These are phyloP conservation scores for Aeoliscus strigatus DNA, from an alignment of 2,797 vertebrate species.

Conservation along the genomic window DNA sequence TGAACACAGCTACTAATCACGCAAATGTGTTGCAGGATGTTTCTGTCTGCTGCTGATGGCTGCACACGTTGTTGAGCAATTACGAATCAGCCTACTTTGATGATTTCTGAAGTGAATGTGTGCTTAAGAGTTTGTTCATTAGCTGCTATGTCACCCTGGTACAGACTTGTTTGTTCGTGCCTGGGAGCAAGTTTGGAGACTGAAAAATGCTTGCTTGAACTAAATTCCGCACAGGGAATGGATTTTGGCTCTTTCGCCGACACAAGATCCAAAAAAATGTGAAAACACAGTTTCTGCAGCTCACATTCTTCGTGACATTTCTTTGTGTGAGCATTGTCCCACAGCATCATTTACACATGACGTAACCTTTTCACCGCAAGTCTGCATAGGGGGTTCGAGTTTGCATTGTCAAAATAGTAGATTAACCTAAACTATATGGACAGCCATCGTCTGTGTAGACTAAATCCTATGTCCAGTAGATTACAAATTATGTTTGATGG, in stretches of 20 bases:
- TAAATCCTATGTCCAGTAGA: background rate
- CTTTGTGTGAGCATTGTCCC: constrained; percentile 17
- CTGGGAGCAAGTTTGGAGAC: constrained; percentile 24
- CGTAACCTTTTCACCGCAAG: constrained; percentile 18
- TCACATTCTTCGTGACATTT: constrained; percentile 18
- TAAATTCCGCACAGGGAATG: constrained; percentile 19
- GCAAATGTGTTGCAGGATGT: constrained; percentile 6
- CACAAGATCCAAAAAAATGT: constrained; percentile 5
- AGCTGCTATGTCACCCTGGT: constrained; percentile 28
- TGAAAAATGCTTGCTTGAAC: constrained; percentile 33
- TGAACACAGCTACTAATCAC: constrained; percentile 3
- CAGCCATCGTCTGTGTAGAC: background rate
- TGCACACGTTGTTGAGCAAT: constrained; percentile 17
- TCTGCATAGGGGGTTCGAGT: no score
- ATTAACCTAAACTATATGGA: background rate
- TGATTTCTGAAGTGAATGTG: constrained; percentile 17
- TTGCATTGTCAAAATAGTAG: no score
- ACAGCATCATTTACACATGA: constrained; percentile 15
- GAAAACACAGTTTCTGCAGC: constrained; percentile 18
- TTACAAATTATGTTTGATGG: no score
- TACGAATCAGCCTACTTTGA: constrained; percentile 29
- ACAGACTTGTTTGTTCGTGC: constrained; percentile 34
- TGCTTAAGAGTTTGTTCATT: constrained; percentile 26
- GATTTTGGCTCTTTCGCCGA: constrained; percentile 16
- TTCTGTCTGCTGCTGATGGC: constrained; percentile 10